A percentile compares a stretch with the other conserved stretches of the same genome.
phyloP scores from a whole-genome alignment of 2,797 vertebrate species.

The Podarcis siculus region DNA sequence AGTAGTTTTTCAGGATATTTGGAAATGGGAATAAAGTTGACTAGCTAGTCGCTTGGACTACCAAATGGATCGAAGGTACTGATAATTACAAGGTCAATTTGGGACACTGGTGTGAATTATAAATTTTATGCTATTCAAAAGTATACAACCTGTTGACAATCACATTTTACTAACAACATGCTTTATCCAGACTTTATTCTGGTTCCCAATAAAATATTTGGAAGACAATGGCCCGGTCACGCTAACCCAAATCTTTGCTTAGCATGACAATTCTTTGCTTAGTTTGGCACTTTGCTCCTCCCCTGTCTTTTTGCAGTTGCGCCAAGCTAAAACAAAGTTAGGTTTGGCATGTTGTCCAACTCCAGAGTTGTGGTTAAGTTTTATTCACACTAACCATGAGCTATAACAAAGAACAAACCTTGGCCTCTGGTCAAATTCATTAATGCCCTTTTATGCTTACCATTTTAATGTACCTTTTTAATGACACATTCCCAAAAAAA shows the following conservation, averaged over 20 bases:
- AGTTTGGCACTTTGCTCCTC: neutral
- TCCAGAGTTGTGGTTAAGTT: too few relatives aligned
- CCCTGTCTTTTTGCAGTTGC: too few relatives aligned
- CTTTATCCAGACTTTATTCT: neutral
- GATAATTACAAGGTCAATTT: slow-evolving; percentile 23
- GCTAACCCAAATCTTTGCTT: too few relatives aligned
- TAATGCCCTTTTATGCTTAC: slow-evolving; percentile 49
- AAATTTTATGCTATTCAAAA: slow-evolving; percentile 16
- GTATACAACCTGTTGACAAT: neutral
- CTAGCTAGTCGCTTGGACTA: slow-evolving; percentile 18
- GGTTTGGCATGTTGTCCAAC: too few relatives aligned
- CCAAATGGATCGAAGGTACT: neutral
- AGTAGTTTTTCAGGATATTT: slow-evolving; percentile 38
- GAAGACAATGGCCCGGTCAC: neutral
- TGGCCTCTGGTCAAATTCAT: slow-evolving; percentile 39
- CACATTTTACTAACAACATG: neutral
- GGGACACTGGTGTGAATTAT: slow-evolving; percentile 32
- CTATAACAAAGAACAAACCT: too few relatives aligned
- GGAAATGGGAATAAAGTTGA: slow-evolving; percentile 35
- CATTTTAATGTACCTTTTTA: slow-evolving; percentile 47
- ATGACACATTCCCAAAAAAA: neutral
- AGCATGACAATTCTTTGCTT: neutral
- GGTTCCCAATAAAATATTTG: neutral
- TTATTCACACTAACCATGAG: too few relatives aligned
- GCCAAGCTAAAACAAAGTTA: too few relatives aligned